A percentile compares a stretch with the other conserved stretches of the same genome.
Conservation (phyloP, 2,797 vertebrate genomes). For the Phrynocephalus forsythii region DNA sequence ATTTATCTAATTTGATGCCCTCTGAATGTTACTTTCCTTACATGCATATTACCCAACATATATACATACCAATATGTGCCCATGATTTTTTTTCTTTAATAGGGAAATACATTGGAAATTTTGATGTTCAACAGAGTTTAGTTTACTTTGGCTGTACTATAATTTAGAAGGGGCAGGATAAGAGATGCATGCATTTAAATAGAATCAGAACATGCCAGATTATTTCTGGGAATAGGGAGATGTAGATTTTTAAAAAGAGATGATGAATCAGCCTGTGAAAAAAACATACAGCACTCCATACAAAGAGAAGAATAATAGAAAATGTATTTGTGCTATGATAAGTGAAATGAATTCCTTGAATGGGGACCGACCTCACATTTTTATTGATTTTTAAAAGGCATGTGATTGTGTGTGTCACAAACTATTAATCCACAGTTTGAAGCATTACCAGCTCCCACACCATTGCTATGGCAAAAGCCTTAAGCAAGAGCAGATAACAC, state of each 20-base stretch:
- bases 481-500: slow-evolving; percentile 10
- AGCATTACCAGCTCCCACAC: slow-evolving; percentile 15
- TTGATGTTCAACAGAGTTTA: too few species aligned
- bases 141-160: too few species aligned
- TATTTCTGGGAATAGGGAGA: slow-evolving; percentile 41
- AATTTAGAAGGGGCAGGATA: too few species aligned
- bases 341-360: slow-evolving; percentile 43
- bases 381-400: slow-evolving; percentile 33
- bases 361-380: slow-evolving; percentile 13
- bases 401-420: slow-evolving; percentile 38
- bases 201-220: slow-evolving; percentile 1
- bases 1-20: not conserved
- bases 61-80: not conserved
- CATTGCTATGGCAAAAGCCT: slow-evolving; percentile 20
- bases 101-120: too few species aligned
- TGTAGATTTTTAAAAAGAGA: slow-evolving; percentile 15
- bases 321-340: slow-evolving; percentile 39
- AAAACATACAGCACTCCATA: slow-evolving; percentile 35
- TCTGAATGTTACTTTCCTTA: not conserved
- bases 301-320: slow-evolving; percentile 38
- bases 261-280: slow-evolving; percentile 44
- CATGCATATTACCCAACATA: not conserved
- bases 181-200: not conserved
- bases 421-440: slow-evolving; percentile 23
- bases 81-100: too few species aligned